Evolutionary conservation across 2,113 vertebrate genomes (phyloP).

Genomic region (Pithys albifrons): DNA sequence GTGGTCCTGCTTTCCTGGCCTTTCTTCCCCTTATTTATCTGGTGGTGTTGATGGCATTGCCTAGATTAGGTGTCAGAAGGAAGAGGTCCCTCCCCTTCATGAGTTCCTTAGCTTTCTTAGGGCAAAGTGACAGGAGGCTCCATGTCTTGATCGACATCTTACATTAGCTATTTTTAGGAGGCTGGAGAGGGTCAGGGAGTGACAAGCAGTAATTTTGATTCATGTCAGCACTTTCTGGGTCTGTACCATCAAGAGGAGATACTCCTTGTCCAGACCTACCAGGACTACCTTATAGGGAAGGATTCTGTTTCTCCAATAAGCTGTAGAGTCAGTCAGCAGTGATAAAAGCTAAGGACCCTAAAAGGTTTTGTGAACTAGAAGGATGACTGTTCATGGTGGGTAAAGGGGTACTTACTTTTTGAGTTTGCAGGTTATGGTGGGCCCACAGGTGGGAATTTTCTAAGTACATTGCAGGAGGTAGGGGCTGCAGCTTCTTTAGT

Average conservation of each 20-base stretch:
- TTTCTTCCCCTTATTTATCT: conserved; percentile 87
- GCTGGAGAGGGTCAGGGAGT: conserved; percentile 59
- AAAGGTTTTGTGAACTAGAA: neutral
- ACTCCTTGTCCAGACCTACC: conserved; percentile 1
- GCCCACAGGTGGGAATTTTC: neutral
- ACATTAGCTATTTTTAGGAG: conserved; percentile 87
- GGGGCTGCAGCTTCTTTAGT: neutral
- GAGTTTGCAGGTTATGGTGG: neutral
- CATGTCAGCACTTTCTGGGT: conserved; percentile 75
- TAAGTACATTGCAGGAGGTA: neutral
- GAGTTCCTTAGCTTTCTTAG: conserved; percentile 98
- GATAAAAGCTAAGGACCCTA: neutral
- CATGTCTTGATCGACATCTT: conserved; percentile 73
- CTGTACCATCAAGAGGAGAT: neutral
- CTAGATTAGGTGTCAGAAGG: conserved; percentile 82
- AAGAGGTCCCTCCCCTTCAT: conserved; percentile 71
- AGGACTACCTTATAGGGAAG: conserved; percentile 26
- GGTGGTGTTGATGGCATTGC: conserved; percentile 78
- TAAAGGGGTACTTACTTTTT: neutral
- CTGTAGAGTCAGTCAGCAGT: neutral
- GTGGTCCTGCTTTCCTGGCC: conserved; percentile 81
- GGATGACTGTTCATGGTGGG: neutral
- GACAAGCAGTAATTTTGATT: conserved; percentile 61
- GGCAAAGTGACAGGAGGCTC: conserved; percentile 85
- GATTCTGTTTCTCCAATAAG: neutral